Base-by-base conservation (phyloP, 1,140 invertebrate genomes). In the Dolichoris vasculosae region DNA sequence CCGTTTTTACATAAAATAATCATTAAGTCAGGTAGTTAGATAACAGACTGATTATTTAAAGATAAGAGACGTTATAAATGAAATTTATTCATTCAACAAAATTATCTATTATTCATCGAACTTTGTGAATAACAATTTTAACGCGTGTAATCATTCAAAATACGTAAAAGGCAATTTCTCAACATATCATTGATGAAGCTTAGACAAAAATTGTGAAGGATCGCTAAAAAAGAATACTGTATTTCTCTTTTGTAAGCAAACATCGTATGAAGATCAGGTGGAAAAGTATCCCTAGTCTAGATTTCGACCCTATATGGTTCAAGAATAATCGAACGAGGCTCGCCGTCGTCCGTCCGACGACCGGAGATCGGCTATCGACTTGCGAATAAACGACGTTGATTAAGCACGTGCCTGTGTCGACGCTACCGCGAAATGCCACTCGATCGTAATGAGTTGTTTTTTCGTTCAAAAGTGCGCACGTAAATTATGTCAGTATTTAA, bases 361-460 rank as follows among this genome's bases (percentile, higher is more conserved):
- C n/a, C 48, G 30, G 30, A 69, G 64, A 69, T 35, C 64, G 64
- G 30, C 0, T 35, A 69, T 38, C 30, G 32, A 35, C 32, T 32
- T 17, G 32, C 13, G n/a, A 30, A 30, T 17, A 46, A 80, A 55
- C 30, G 51, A 83, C 48, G 73, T 77, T 77, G 73, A 83, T 77
- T 64, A 38, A 30, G 59, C 73, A 75, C 82, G 73, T 32, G 82
- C 26, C 2, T 32, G 17, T 30, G 38, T 30, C 38, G 26, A 71
- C 35, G 40, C 30, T 30, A 71, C 40, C 13, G 26, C 48, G 32
- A 67, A 69, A 55, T 71, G 30, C 17, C 43, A 26, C 63, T 43
- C 17, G 20, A 11, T 26, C 64, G 15, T 82, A 82, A 82, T 35
- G 32, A 46, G n/a, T 38, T 32, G 43, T 67, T 81, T 81, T 30